phyloP scores from a whole-genome alignment of 1,140 invertebrate genomes.

The Tyrophagus putrescentiae region DNA sequence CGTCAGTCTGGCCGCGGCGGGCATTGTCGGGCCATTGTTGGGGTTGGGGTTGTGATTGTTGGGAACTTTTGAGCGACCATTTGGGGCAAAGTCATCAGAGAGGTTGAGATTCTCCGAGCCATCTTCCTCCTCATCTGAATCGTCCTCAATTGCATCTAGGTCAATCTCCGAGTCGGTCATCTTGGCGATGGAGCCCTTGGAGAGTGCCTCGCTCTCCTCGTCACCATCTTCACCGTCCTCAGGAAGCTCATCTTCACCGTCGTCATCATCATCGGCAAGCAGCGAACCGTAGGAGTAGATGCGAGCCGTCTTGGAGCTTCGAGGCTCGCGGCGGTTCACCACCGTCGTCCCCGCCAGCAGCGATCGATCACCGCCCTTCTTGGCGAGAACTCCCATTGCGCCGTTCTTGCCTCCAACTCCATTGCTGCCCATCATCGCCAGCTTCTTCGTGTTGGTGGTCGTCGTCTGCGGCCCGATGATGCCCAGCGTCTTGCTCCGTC shows the following conservation, averaged over 20 bases:
- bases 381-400: neutral
- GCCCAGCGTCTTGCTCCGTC: constrained; percentile 23
- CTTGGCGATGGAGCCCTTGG: constrained; percentile 6
- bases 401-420: neutral
- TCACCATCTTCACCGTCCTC: constrained; percentile 35
- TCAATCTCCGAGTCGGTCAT: constrained; percentile 27
- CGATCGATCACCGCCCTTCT: neutral
- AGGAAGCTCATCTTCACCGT: constrained; percentile 35
- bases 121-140: constrained; percentile 21
- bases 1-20: neutral
- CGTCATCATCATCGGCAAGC: constrained; percentile 36
- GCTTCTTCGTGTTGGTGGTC: constrained; percentile 26
- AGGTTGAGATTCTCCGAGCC: constrained; percentile 4
- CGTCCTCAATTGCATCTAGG: constrained; percentile 20
- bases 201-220: constrained; percentile 16
- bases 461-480: constrained; percentile 20
- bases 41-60: no score
- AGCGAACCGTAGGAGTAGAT: constrained; percentile 39
- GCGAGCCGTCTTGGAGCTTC: constrained; percentile 22
- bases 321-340: neutral
- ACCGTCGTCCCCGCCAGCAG: neutral
- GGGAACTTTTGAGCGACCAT: neutral
- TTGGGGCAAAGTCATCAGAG: constrained; percentile 4
- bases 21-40: constrained; percentile 6
- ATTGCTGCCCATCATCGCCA: constrained; percentile 20